Conservation (phyloP, 2,888 invertebrate species). For the Tetrapedia diversipes region DNA sequence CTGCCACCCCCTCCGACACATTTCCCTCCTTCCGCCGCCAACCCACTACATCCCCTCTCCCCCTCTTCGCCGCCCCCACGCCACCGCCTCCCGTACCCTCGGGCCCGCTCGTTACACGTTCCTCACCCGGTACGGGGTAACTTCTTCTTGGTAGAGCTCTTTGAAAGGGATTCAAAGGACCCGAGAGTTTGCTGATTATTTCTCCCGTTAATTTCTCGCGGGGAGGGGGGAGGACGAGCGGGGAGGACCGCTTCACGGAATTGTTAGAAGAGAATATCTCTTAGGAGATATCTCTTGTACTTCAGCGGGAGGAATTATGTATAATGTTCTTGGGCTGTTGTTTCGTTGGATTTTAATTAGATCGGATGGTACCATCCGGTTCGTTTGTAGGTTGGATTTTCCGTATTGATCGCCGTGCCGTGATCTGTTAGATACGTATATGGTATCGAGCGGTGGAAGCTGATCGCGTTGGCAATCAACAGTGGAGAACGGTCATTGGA, state of each 20-base stretch:
- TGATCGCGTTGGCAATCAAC: slow-evolving; percentile 18
- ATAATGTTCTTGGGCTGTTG: neutral
- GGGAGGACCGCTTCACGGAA: neutral
- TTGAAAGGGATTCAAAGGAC: slow-evolving; percentile 56
- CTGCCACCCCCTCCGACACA: slow-evolving; percentile 72
- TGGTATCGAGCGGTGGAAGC: neutral
- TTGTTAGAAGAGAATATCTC: slow-evolving; percentile 5
- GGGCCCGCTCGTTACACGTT: slow-evolving; percentile 70
- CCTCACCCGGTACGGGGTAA: slow-evolving; percentile 66
- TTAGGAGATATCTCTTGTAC: no score
- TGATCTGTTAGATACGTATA: neutral
- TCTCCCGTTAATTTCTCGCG: slow-evolving; percentile 50
- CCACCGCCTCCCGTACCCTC: slow-evolving; percentile 28
- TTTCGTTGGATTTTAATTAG: neutral
- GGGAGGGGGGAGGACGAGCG: no score
- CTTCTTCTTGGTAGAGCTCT: slow-evolving; percentile 52
- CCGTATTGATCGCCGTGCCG: neutral
- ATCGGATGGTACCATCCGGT: neutral
- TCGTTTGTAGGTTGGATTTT: neutral
- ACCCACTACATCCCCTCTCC: slow-evolving; percentile 26
- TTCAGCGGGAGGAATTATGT: neutral
- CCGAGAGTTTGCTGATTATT: slow-evolving; percentile 56
- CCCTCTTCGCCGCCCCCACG: neutral
- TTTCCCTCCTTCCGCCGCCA: slow-evolving; percentile 41
- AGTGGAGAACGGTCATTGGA: slow-evolving; percentile 44